Evolutionary conservation across 2,113 vertebrate species (phyloP).

Genomic region (Equus quagga): DNA sequence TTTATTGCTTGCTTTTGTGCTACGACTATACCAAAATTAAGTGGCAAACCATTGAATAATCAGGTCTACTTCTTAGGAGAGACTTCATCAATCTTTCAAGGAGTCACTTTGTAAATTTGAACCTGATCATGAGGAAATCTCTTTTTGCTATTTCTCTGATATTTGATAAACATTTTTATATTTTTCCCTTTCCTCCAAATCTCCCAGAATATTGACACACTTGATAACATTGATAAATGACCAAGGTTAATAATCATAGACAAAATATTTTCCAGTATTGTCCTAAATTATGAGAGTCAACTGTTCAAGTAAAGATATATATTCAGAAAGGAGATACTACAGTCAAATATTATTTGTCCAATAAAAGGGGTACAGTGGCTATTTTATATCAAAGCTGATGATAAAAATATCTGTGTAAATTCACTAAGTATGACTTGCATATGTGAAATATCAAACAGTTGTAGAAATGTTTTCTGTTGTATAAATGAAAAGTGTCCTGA

Average conservation of each 20-base stretch:
- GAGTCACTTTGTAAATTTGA: background rate
- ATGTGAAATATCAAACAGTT: background rate
- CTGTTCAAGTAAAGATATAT: background rate
- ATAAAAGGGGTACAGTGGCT: background rate
- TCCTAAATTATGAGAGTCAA: background rate
- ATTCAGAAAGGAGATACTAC: background rate
- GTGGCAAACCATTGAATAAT: background rate
- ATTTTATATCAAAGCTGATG: background rate
- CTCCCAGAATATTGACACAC: background rate
- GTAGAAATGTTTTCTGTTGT: background rate
- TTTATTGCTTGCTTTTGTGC: background rate
- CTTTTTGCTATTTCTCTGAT: background rate
- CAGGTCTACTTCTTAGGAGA: background rate
- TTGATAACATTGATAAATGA: background rate
- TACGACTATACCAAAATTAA: background rate
- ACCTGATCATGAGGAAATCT: background rate
- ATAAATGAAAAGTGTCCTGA: background rate
- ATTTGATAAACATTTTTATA: background rate
- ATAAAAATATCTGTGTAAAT: background rate
- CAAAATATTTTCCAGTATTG: background rate
- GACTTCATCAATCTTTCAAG: background rate
- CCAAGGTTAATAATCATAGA: background rate
- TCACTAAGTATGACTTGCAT: background rate
- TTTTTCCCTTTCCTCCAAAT: background rate
- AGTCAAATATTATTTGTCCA: background rate